Base-by-base conservation (phyloP, 2,888 invertebrate genomes). In the Caenorhabditis angaria region DNA sequence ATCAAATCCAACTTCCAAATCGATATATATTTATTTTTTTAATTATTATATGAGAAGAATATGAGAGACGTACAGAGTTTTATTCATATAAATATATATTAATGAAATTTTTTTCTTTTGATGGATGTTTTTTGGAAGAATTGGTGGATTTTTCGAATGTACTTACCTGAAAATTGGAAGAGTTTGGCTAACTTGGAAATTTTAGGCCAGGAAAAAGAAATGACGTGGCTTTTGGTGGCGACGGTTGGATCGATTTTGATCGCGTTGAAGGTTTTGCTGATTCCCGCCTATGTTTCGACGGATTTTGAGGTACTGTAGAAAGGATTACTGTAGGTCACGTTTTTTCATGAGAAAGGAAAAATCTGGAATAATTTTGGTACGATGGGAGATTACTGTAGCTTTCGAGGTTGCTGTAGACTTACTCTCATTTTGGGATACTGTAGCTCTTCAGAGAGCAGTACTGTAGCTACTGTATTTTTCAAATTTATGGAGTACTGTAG, bases 301-400 rank as follows among this genome's bases (percentile, higher is more conserved):
- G 87, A 87, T 74, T 83, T 87, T 65, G 87, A 87, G 78, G 87
- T 86, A 55, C 2, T 32, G 14, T 35, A 20, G 10, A n/a, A 48
- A 10, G 3, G 10, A 29, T 35, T 61, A 53, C 61, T 53, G 24
- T 35, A 47, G 29, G n/a, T n/a, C n/a, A n/a, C n/a, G n/a, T n/a
- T n/a, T n/a, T n/a, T n/a, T n/a, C n/a, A n/a, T n/a, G n/a, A n/a
- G n/a, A n/a, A n/a, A n/a, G n/a, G 12, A 35, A 22, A 24, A 32
- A 51, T 50, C 8, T 54, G 10, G 24, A 47, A 3, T 50, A 18
- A 20, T 24, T 54, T 47, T 1, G 22, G 8, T 24, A 3, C n/a
- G n/a, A n/a, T n/a, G n/a, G n/a, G n/a, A n/a, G n/a, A n/a, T n/a
- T n/a, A n/a, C n/a, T n/a, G n/a, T n/a, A n/a, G n/a, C n/a, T n/a